Evolutionary conservation across 2,888 invertebrate species (phyloP), one percentile per base, ranked within the genome.

Genomic region (Monochamus alternatus): DNA sequence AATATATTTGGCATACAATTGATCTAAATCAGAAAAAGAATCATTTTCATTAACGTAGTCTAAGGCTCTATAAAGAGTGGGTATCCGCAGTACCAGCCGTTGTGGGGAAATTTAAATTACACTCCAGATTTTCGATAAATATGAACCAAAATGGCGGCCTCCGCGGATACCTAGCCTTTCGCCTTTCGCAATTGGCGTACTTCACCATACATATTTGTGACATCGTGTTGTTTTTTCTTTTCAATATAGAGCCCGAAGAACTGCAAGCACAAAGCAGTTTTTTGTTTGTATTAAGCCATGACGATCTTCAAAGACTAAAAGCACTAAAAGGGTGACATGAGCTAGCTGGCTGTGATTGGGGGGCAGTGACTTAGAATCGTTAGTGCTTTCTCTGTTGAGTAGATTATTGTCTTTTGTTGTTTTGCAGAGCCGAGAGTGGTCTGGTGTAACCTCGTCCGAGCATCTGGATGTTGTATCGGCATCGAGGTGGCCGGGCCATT

Each of bases 371-470:
- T 7, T 7, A 55, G 12, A 7, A 55, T n/a, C n/a, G 55, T 55
- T 55, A n/a, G 66, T 7, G 12, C 66, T 30, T 44, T 51, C 65
- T 32, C 14, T 38, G 14, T 32, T 52, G 30, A 58, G 12, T 38
- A 14, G 38, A 3, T 52, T 66, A 51, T 51, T 51, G 12, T n/a
- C 9, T 67, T 58, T 67, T 58, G 32, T 9, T 66, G 44, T 52
- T 44, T 70, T 59, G 59, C 51, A 67, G 67, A 52, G 69, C 31
- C 44, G 14, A 67, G 38, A 51, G 76, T 79, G 81, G 81, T 83
- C 80, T 81, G 79, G 78, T 81, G 82, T 66, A 81, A 79, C 76
- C 81, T 73, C 74, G 68, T 71, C 76, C 73, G 80, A 81, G 77
- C 80, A 81, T 76, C 76, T 68, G 73, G 79, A 77, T 78, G 76